Conservation (phyloP, 2,797 vertebrate species). For the Rallus crepitans region DNA sequence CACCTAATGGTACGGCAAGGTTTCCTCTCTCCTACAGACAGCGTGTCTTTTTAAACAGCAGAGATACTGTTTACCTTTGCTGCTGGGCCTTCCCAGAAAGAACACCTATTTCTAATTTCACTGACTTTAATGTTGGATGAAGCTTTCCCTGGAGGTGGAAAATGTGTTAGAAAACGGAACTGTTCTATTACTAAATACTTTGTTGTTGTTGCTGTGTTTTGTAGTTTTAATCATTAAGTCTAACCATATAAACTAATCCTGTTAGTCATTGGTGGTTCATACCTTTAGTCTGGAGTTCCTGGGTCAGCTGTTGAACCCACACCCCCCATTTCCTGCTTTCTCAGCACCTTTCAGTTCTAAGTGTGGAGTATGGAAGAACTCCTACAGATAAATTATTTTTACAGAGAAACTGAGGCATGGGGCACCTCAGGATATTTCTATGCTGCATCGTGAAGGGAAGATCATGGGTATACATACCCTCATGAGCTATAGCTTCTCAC, state of each 20-base stretch:
- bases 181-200: not conserved
- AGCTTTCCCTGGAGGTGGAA: not conserved
- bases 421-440: not conserved
- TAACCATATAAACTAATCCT: not conserved
- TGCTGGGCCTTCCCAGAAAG: not conserved
- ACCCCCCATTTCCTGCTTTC: not conserved
- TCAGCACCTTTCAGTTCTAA: not conserved
- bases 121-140: not conserved
- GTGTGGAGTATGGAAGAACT: not conserved
- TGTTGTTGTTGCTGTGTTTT: not conserved
- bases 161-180: not conserved
- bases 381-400: not conserved
- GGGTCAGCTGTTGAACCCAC: not conserved
- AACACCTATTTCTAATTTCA: not conserved
- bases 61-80: not conserved
- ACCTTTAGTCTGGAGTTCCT: not conserved
- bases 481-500: not conserved
- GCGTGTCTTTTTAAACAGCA: not conserved
- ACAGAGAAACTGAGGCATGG: not conserved
- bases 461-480: not conserved
- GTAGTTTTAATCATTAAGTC: not conserved
- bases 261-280: not conserved
- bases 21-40: not conserved
- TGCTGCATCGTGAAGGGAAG: not conserved
- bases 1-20: not conserved